phyloP scores from a whole-genome alignment of 1,140 invertebrate genomes.

The fruit fly (Drosophila melanogaster) region DNA sequence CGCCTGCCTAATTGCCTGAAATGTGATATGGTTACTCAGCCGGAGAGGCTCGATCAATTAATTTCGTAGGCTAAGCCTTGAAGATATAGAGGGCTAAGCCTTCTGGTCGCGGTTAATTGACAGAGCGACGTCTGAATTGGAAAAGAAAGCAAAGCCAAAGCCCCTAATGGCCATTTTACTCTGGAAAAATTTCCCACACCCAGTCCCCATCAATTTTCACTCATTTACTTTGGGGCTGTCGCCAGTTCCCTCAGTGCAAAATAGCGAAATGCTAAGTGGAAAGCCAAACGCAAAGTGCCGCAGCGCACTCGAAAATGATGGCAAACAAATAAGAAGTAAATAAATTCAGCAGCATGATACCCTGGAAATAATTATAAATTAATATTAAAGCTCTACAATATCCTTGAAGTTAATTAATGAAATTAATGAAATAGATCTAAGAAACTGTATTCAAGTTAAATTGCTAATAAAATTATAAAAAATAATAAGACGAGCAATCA shows the following conservation, averaged over 20 bases:
- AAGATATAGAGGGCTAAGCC: constrained; percentile 41
- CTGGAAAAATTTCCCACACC: not conserved
- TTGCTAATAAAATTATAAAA: not conserved
- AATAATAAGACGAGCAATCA: not conserved
- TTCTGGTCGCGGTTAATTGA: constrained; percentile 59
- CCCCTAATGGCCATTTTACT: constrained; percentile 7
- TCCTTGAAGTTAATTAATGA: too few species aligned
- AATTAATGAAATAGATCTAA: too few species aligned
- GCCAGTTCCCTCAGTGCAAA: constrained; percentile 29
- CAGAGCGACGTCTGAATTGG: constrained; percentile 4
- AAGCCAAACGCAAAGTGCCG: constrained; percentile 29
- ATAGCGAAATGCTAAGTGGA: constrained; percentile 6
- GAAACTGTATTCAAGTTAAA: too few species aligned
- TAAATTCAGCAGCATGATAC: not conserved
- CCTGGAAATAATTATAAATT: not conserved
- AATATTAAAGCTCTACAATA: too few species aligned
- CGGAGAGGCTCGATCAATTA: constrained; percentile 66
- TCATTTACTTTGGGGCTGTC: constrained; percentile 67
- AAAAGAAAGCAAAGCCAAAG: constrained; percentile 34
- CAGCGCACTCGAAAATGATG: constrained; percentile 42
- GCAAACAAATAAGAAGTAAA: constrained; percentile 11
- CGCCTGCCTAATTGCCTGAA: constrained; percentile 69
- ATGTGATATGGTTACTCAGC: constrained; percentile 66
- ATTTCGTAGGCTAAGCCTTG: constrained; percentile 62
- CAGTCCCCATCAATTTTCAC: constrained; percentile 10